Evolutionary conservation across 2,113 vertebrate species (phyloP).

Genomic region (Ivindomyrus marchei): DNA sequence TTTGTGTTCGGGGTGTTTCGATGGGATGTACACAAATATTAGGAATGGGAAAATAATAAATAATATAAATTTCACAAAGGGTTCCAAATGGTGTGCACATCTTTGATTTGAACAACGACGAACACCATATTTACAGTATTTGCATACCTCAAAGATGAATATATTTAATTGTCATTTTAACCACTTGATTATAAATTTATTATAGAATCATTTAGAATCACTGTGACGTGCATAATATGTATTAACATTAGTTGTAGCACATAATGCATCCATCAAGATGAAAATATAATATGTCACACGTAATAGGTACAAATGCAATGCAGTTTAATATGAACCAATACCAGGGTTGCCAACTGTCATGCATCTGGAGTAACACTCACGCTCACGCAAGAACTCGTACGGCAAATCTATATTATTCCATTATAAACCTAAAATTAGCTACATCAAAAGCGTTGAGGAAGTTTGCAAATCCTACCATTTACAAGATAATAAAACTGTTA

Average conservation of each 20-base stretch:
- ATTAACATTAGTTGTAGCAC: neutral
- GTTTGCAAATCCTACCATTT: neutral
- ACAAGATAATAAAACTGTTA: neutral
- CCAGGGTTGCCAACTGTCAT: neutral
- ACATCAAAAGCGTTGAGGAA: neutral
- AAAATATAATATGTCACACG: neutral
- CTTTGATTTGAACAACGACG: neutral
- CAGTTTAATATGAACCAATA: neutral
- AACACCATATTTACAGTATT: neutral
- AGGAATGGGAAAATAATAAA: neutral
- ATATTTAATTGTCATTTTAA: neutral
- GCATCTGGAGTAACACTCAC: neutral
- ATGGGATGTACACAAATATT: neutral
- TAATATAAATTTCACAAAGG: neutral
- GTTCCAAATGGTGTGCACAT: neutral
- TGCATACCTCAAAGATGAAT: neutral
- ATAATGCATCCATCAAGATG: neutral
- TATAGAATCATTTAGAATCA: neutral
- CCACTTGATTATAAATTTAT: neutral
- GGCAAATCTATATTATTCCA: neutral
- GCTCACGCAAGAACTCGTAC: neutral
- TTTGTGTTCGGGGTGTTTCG: neutral
- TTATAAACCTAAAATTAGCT: neutral
- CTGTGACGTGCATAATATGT: neutral
- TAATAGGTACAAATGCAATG: neutral